A percentile compares a stretch with the other conserved stretches of the same genome.
Evolutionary conservation across 2,797 vertebrate genomes (phyloP).

Genomic region (Botia almorhae): DNA sequence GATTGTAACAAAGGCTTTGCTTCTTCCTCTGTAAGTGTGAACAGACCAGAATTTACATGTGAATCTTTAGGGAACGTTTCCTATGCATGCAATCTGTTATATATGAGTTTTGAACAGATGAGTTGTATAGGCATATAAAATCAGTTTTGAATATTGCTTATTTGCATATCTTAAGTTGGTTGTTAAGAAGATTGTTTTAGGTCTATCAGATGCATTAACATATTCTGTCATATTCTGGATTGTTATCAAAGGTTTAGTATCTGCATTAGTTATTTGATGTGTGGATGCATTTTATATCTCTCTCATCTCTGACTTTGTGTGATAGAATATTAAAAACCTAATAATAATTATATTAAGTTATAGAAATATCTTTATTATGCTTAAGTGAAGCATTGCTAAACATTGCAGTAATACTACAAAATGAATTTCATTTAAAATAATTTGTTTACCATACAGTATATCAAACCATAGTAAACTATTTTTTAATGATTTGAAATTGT

Average conservation of each 20-base stretch:
- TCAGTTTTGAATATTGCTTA: no score
- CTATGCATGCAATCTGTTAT: no score
- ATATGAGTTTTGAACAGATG: no score
- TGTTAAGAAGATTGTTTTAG: no score
- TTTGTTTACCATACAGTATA: background rate
- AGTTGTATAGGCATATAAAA: no score
- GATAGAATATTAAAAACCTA: background rate
- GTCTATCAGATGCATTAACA: background rate
- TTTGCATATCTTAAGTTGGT: no score
- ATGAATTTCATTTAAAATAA: background rate
- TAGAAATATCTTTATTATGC: background rate
- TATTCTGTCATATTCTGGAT: background rate
- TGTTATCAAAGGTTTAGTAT: background rate
- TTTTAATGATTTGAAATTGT: background rate
- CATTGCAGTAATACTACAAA: background rate
- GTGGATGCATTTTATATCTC: background rate
- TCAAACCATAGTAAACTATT: background rate
- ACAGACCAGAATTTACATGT: background rate
- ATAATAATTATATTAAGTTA: no score
- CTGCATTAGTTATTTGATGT: background rate
- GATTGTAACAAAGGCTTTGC: background rate
- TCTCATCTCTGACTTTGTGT: background rate
- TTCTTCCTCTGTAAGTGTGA: background rate
- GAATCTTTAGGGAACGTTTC: background rate
- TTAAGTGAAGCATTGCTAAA: background rate